Evolutionary conservation across 2,888 invertebrate species (phyloP), one percentile per base, ranked within the genome.

Genomic region (Drosophila prolongata): DNA sequence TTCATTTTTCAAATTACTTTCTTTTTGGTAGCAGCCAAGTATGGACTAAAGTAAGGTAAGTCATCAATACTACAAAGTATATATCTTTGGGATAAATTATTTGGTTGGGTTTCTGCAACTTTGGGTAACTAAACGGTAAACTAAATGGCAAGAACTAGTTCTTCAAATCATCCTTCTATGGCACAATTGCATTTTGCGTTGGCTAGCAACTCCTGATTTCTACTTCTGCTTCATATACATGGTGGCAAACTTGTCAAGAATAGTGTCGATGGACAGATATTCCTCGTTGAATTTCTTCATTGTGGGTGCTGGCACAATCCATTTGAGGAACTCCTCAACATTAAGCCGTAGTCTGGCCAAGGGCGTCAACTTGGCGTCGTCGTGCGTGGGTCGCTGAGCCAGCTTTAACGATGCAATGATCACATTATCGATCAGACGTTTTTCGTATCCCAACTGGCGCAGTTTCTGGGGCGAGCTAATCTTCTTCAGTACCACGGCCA

Each of bases 401-500:
- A 95, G 94, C 88, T 95, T 94, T 43, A 97, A 93, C 0, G 97
- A 96, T 77, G 96, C 96, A 58, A 95, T 93, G 1, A 97, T 93
- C 4, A 97, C 95, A 75, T 97, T 96, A 90, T 97, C 97, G 73
- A 97, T 96, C 8, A 97, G 93, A 42, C 92, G 91, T 82, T 94
- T 94, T 66, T 96, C 96, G 92, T 95, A 95, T 83, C 97, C 97
- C 89, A 97, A 93, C 85, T 95, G 95, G 72, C 95, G 95, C 49
- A 97, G 93, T 85, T 95, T 95, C 79, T 96, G 95, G 76, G 95
- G 95, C n/a, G 95, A 95, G 16, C 97, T 97, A 76, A 97, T 97
- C 92, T 96, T 95, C 84, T 96, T 96, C 57, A 97, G 92, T 44
- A 97, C 94, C 46, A 97, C 95, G 2, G 97, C 97, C 76, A 97